phyloP scores from a whole-genome alignment of 2,113 vertebrate genomes.

The rabbit (Oryctolagus cuniculus) region mOryCun1.1 NC_091441.1:2131001-2131500 shows the following conservation, averaged over 20 bases:
- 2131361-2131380: neutral
- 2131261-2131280: neutral
- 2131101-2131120: neutral
- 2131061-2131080: rapidly evolving
- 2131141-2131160: neutral
- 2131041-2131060: rapidly evolving
- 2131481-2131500: rapidly evolving
- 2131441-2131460: neutral
- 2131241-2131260: neutral
- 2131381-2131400: too few relatives aligned
- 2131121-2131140: neutral
- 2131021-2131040: neutral
- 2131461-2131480: rapidly evolving
- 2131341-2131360: neutral
- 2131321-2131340: neutral
- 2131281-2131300: too few relatives aligned
- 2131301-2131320: neutral
- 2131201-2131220: neutral
- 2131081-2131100: neutral
- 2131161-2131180: neutral
- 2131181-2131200: too few relatives aligned
- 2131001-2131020: rapidly evolving
- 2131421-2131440: rapidly evolving
- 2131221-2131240: neutral
- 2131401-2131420: neutral